Conservation (phyloP, 2,888 invertebrate species). For the Leptinotarsa juncta region DNA sequence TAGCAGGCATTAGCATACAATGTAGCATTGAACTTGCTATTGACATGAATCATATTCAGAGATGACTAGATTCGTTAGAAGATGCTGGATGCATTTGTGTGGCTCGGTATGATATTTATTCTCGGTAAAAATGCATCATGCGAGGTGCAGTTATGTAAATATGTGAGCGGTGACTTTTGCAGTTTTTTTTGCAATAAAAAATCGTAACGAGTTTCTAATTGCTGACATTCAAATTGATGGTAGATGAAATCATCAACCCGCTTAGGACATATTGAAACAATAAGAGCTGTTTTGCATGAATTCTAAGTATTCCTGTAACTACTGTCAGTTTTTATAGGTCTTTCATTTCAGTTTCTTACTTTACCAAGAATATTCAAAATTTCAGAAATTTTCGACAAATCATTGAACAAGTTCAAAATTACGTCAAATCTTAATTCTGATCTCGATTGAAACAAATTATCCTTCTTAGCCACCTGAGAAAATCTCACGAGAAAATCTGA, state of each 20-base stretch:
- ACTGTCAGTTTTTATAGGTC: no score
- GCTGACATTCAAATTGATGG: background rate
- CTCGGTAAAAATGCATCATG: constrained; percentile 22
- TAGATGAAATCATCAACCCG: constrained; percentile 1
- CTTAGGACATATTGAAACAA: no score
- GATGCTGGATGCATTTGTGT: constrained; percentile 17
- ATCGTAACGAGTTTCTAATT: constrained; percentile 11
- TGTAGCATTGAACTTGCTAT: constrained; percentile 41
- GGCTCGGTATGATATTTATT: constrained; percentile 3
- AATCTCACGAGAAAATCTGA: no score
- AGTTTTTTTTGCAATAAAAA: constrained; percentile 7
- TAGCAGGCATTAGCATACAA: constrained; percentile 37
- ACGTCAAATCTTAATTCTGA: no score
- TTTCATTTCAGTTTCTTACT: no score
- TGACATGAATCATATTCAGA: constrained; percentile 32
- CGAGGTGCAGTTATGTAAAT: constrained; percentile 27
- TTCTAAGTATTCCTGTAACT: no score
- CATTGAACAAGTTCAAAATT: no score
- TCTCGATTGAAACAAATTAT: no score
- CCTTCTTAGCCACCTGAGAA: no score
- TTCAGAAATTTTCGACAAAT: no score
- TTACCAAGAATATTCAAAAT: no score
- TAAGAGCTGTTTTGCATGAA: no score
- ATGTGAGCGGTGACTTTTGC: constrained; percentile 9
- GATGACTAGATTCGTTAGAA: constrained; percentile 22